Base-by-base conservation (phyloP, 2,113 vertebrate genomes). In the Toxotes chatareus region DNA sequence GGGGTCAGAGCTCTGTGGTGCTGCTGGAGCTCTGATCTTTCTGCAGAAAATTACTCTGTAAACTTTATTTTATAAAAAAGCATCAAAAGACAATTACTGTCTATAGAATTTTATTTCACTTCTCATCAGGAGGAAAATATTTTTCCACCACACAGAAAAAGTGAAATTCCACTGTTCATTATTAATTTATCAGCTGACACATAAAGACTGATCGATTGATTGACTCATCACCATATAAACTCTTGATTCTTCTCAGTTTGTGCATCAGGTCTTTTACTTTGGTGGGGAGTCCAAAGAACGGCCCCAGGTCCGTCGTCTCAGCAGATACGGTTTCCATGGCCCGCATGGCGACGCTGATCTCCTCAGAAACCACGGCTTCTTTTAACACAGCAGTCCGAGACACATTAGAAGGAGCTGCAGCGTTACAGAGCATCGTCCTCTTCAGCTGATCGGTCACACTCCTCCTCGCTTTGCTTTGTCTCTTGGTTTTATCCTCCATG, bases 241-340 rank as follows among this genome's bases (percentile, higher is more conserved):
- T 94, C 88, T 96, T 91, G 91, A 99, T 99, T 81, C 97, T 97
- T 91, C 95, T 96, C 57, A 96, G 90, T 17, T 94, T 95, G 65
- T 67, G 71, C 81, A 99, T 94, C 10, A 99, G 93, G 19, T 98
- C 97, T 90, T 96, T 96, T n/a, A 99, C 97, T 95, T 94, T 98
- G 87, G 93, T 95, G 36, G 98, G 98, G 17, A 99, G 96, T 4
- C 97, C 98, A 83, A 98, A 99, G 90, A 99, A 99, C 1, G 98
- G 98, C 9, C 98, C 98, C 31, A 96, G 94, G 76, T 99, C 97
- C 13, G 94, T 80, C 7, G 93, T 89, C 79, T 91, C 92, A 17
- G 93, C 89, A 0, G 94, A 93, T 0, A 89, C 80, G 0, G 91
- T 88, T 62, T 95, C 94, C 44, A 96, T 92, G 21, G 96, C 84